Base-by-base conservation (phyloP, 2,888 invertebrate species). In the Dryadula phaetusa region DNA sequence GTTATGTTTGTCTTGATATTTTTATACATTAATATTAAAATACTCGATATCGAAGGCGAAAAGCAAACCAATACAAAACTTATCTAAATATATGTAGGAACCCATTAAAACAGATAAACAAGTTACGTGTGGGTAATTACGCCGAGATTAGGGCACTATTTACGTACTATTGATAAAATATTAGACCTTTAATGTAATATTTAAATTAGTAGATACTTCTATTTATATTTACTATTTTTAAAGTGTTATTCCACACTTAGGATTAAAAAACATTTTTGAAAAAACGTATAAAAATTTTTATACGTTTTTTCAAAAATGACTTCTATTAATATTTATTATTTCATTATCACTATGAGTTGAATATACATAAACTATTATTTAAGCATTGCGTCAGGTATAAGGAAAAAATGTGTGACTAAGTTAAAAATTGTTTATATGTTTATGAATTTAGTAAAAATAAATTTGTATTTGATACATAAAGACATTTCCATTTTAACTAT, bases 61-160 rank as follows among this genome's bases (percentile, higher is more conserved):
- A 49, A 28, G 3, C 1, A 28, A 25, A 49, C n/a, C 8, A 49
- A 49, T 25, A 16, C 52, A 3, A 52, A 28, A 52, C 16, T 28
- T 32, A 52, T 32, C 52, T 52, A 52, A 52, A 52, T 25, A 52
- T 28, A 52, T 52, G 52, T 52, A 28, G 32, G 10, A 32, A 52
- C 25, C 25, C 28, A 49, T 49, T 52, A 52, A 52, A 28, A 18
- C 10, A 16, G 52, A 52, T 52, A 32, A 32, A 52, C 16, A 32
- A 5, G 28, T 18, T 10, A 12, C 52, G 16, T 28, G 10, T 28
- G 16, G 16, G 10, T 28, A 32, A 28, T 52, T 28, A 32, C 2
- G n/a, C 16, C 2, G 0, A 52, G 16, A 52, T 32, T 52, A 28
- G 16, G 16, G 28, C 10, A n/a, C 10, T 16, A 52, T 32, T 16